Percentiles rank a stretch among this genome's conserved stretches.
Conservation (phyloP, 2,797 vertebrate genomes). For the Streptopelia turtur region DNA sequence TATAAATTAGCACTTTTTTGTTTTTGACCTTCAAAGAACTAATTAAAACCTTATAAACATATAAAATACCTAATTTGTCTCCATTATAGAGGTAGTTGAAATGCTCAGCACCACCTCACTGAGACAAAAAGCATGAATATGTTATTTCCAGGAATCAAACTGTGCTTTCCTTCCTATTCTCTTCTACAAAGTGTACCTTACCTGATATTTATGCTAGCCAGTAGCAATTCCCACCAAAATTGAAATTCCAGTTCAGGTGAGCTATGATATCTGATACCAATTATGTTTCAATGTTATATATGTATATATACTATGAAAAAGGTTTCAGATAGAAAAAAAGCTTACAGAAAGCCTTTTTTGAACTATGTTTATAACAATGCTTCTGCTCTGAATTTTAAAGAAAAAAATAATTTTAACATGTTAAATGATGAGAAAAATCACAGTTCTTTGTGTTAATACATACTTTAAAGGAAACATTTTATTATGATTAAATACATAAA, state of each 20-base stretch:
- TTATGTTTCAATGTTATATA: neutral
- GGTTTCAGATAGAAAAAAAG: neutral
- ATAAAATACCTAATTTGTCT: neutral
- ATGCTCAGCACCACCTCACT: neutral
- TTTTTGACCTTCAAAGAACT: neutral
- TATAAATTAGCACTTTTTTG: neutral
- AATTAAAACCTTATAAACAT: neutral
- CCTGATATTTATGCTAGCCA: neutral
- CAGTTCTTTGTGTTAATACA: neutral
- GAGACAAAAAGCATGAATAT: neutral
- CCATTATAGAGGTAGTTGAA: neutral
- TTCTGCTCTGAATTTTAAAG: neutral
- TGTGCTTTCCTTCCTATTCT: neutral
- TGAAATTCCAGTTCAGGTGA: neutral
- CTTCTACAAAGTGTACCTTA: neutral
- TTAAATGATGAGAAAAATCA: neutral
- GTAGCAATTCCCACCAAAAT: neutral
- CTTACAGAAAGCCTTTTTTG: neutral
- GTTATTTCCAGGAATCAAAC: neutral
- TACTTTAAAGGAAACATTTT: neutral
- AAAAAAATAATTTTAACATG: neutral
- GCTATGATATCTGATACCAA: neutral
- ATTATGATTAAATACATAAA: neutral
- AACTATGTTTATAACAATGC: neutral
- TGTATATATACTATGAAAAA: neutral